phyloP scores from a whole-genome alignment of 2,888 invertebrate genomes.

The Rhamnusium bicolor region DNA sequence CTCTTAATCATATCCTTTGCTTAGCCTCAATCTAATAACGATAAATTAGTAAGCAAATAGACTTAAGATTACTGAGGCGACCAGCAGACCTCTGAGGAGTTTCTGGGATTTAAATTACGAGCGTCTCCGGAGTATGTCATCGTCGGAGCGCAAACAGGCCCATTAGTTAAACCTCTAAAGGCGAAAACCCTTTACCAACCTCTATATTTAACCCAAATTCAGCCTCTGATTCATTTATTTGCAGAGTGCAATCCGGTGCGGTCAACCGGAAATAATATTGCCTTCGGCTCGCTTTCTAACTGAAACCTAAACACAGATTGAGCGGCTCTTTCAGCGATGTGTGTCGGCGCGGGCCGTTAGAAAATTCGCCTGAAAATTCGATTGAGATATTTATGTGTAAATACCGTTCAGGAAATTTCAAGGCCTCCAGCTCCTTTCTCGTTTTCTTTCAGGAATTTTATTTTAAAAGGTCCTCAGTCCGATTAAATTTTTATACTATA shows the following conservation, averaged over 20 bases:
- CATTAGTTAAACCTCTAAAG: slow-evolving; percentile 31
- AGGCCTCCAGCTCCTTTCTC: slow-evolving; percentile 47
- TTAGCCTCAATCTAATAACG: slow-evolving; percentile 44
- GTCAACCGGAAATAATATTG: slow-evolving; percentile 64
- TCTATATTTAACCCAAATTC: slow-evolving; percentile 40
- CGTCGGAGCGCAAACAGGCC: slow-evolving; percentile 20
- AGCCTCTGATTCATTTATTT: slow-evolving; percentile 57
- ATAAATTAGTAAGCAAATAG: slow-evolving; percentile 52
- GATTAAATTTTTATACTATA: slow-evolving; percentile 27
- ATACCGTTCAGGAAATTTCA: slow-evolving; percentile 58
- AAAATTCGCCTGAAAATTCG: slow-evolving; percentile 61
- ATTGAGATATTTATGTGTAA: slow-evolving; percentile 64
- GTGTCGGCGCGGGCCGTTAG: slow-evolving; percentile 30
- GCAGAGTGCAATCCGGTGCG: slow-evolving; percentile 54
- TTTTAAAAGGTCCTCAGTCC: background rate
- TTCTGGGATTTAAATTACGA: slow-evolving; percentile 41
- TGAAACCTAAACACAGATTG: slow-evolving; percentile 60
- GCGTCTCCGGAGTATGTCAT: slow-evolving; percentile 29
- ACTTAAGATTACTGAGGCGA: slow-evolving; percentile 44
- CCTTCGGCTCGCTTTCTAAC: slow-evolving; percentile 55
- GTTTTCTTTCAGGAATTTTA: slow-evolving; percentile 36
- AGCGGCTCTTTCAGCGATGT: slow-evolving; percentile 42
- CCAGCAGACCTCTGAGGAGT: slow-evolving; percentile 45
- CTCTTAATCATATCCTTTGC: slow-evolving; percentile 44
- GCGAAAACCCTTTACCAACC: slow-evolving; percentile 33